Percentiles rank a stretch among this genome's conserved stretches.
phyloP scores from a whole-genome alignment of 2,888 invertebrate genomes.

The Drosophila lacicola region DNA sequence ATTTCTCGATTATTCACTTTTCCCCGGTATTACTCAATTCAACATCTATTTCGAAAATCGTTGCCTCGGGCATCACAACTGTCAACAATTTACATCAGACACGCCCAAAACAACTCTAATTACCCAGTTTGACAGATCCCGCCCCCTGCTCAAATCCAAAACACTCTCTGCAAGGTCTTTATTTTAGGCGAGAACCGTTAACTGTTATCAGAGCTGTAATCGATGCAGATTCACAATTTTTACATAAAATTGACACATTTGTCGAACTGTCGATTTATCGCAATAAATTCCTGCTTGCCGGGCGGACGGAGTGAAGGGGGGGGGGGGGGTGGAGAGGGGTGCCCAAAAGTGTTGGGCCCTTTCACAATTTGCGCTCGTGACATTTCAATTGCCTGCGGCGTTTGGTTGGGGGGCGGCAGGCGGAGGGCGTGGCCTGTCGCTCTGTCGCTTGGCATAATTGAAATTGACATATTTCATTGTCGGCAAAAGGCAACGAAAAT shows the following conservation, averaged over 20 bases:
- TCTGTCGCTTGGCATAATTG: constrained; percentile 61
- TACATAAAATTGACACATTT: constrained; percentile 71
- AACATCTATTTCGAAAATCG: constrained; percentile 10
- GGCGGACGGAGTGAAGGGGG: background rate
- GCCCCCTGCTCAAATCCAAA: background rate
- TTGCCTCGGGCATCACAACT: constrained; percentile 61
- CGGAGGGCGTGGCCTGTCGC: constrained; percentile 35
- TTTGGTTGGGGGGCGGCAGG: constrained; percentile 3
- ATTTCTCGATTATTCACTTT: constrained; percentile 7
- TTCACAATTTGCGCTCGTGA: constrained; percentile 29
- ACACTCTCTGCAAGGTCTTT: constrained; percentile 2
- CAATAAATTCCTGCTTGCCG: constrained; percentile 31
- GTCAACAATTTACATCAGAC: constrained; percentile 55
- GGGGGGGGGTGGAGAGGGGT: too few species aligned
- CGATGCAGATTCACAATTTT: constrained; percentile 59
- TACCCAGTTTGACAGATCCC: constrained; percentile 40
- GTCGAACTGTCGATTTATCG: constrained; percentile 45
- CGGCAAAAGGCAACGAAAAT: constrained; percentile 58
- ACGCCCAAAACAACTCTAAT: constrained; percentile 61
- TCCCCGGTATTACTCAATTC: constrained; percentile 8
- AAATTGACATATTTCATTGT: constrained; percentile 79
- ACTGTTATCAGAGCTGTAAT: constrained; percentile 45
- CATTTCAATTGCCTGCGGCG: constrained; percentile 68
- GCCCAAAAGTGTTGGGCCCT: constrained; percentile 14
- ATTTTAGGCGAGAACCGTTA: constrained; percentile 21